Percentiles rank a stretch among this genome's conserved stretches.
Conservation (phyloP, 1,140 invertebrate genomes). For the Potamilus streckersoni region DNA sequence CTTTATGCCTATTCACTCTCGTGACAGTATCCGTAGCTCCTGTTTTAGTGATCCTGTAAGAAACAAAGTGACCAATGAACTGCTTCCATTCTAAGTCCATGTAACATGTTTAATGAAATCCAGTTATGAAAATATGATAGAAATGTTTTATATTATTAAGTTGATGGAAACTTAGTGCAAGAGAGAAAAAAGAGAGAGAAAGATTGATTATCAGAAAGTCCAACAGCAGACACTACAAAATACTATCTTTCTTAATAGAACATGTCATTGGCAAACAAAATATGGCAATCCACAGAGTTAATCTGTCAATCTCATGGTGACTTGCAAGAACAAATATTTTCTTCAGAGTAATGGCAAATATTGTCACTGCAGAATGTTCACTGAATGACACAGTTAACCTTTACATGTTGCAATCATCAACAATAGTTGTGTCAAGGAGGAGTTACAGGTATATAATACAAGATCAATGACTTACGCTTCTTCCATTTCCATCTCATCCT, state of each 20-base stretch:
- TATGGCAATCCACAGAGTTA: too few relatives aligned
- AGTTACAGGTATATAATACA: not conserved
- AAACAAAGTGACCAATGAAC: not conserved
- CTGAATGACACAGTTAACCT: not conserved
- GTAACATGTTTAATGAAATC: not conserved
- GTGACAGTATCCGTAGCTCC: constrained; percentile 36
- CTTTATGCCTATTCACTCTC: constrained; percentile 42
- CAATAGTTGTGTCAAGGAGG: not conserved
- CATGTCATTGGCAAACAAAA: too few relatives aligned
- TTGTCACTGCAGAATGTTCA: not conserved
- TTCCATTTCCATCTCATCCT: constrained; percentile 84
- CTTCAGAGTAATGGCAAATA: not conserved
- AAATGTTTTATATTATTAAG: not conserved
- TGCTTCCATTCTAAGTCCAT: not conserved
- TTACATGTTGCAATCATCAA: too few relatives aligned
- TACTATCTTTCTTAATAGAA: too few relatives aligned
- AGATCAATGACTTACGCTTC: constrained; percentile 71
- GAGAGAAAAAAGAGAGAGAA: not conserved
- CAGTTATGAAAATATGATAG: not conserved
- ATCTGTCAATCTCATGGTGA: not conserved
- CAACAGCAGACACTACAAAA: too few relatives aligned
- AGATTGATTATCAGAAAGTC: not conserved
- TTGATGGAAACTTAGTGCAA: not conserved
- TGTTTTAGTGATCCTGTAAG: constrained; percentile 41
- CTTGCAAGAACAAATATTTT: not conserved